phyloP scores from a whole-genome alignment of 2,797 vertebrate species.

The Cygnus olor region DNA sequence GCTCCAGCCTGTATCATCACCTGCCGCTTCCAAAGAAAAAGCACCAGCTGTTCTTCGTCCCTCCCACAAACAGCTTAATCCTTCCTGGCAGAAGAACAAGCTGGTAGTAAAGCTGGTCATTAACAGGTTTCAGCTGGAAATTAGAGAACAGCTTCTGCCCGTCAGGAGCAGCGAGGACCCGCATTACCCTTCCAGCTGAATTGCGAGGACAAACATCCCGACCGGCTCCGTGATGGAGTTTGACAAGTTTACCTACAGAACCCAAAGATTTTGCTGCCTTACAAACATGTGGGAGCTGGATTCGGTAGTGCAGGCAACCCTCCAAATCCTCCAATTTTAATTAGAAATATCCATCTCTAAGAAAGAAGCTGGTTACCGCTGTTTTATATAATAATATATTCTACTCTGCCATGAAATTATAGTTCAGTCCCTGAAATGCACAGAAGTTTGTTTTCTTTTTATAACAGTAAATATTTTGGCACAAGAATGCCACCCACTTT shows the following conservation, averaged over 20 bases:
- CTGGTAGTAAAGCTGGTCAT: background rate
- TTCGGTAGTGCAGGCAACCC: rapidly evolving
- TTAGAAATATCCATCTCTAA: background rate
- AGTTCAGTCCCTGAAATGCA: background rate
- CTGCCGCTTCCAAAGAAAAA: slow-evolving; percentile 18
- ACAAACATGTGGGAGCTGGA: background rate
- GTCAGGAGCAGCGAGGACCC: rapidly evolving
- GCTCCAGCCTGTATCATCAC: background rate
- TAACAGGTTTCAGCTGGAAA: background rate
- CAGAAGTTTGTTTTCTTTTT: background rate
- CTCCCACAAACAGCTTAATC: slow-evolving; percentile 58
- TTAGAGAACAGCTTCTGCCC: background rate
- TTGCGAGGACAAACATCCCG: background rate
- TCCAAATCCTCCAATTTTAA: background rate
- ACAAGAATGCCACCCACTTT: background rate
- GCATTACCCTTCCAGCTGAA: background rate
- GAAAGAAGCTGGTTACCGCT: background rate
- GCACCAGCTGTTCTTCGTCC: slow-evolving; percentile 45
- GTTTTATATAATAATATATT: background rate
- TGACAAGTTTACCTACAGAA: background rate
- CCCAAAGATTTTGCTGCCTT: background rate
- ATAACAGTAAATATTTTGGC: background rate
- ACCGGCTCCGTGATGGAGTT: rapidly evolving
- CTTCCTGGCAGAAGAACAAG: slow-evolving; percentile 50
- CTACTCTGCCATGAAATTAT: background rate